Evolutionary conservation across 2,888 invertebrate species (phyloP), one percentile per base, ranked within the genome.

Genomic region (Seira ritae): DNA sequence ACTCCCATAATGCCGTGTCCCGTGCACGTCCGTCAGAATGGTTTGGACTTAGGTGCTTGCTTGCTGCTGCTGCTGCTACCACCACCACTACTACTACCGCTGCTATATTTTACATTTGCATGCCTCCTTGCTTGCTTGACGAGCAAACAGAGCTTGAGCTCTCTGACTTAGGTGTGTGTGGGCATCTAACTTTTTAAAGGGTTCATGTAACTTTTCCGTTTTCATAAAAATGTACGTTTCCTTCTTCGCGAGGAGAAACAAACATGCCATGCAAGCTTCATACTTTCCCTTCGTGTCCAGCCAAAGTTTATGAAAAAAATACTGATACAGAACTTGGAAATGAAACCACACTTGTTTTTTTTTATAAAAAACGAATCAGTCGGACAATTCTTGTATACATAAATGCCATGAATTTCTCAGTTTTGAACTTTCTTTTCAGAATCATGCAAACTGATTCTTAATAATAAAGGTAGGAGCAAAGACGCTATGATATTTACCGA

Each of bases 1-100:
- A 81, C 84, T 71, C 76, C 75, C 78, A 75, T 75, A 67, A 75
- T 75, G 75, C 67, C 75, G 75, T 75, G 50, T 75, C 75, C 78
- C 70, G 66, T 78, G 70, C 46, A 50, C 66, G 66, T 66, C 78
- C 78, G 78, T 78, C 70, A 78, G 78, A 50, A 50, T 66, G 78
- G 50, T 71, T 71, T 78, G 70, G 66, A 50, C 12, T 50, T 50
- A 15, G 6, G 12, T 50, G 50, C 50, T n/a, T 50, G 3, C 31
- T 31, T 31, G 31, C 31, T n/a, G n/a, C n/a, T n/a, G n/a, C n/a
- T n/a, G n/a, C n/a, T n/a, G n/a, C n/a, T n/a, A n/a, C n/a, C n/a
- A n/a, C n/a, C n/a, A n/a, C n/a, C n/a, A n/a, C n/a, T n/a, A n/a
- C n/a, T n/a, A n/a, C 42, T 42, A 4, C n/a, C n/a, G n/a, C 42